Percentiles rank a stretch among this genome's conserved stretches.
Conservation (phyloP, 2,113 vertebrate species). For the Garra rufa region DNA sequence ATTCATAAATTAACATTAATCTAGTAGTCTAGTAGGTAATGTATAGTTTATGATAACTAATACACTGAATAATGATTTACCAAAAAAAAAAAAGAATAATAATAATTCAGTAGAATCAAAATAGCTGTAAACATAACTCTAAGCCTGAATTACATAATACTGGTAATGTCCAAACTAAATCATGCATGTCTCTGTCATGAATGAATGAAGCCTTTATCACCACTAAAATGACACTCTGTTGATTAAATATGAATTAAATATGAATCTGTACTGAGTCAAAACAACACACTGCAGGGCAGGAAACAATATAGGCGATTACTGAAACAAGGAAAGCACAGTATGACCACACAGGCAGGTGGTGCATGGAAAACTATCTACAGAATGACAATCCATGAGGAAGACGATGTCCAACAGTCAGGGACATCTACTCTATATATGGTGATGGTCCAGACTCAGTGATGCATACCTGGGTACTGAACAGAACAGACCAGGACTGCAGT, state of each 20-base stretch:
- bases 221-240: not conserved
- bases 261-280: not conserved
- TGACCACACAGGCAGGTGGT: not conserved
- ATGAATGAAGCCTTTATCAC: not conserved
- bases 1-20: too few relatives aligned
- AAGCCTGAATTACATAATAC: not conserved
- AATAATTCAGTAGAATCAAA: too few relatives aligned
- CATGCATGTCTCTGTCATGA: not conserved
- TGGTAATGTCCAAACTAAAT: not conserved
- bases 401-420: not conserved
- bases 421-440: not conserved
- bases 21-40: not conserved
- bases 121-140: not conserved
- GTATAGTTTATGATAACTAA: not conserved
- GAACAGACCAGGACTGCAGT: not conserved
- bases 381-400: not conserved
- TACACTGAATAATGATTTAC: not conserved
- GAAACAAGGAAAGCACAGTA: not conserved
- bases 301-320: not conserved
- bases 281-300: not conserved
- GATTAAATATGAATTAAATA: constrained; percentile 2
- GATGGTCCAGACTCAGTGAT: not conserved
- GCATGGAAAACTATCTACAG: not conserved
- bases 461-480: not conserved
- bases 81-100: too few relatives aligned